phyloP scores from a whole-genome alignment of 2,888 invertebrate genomes.

The Drosophila borealis region DNA sequence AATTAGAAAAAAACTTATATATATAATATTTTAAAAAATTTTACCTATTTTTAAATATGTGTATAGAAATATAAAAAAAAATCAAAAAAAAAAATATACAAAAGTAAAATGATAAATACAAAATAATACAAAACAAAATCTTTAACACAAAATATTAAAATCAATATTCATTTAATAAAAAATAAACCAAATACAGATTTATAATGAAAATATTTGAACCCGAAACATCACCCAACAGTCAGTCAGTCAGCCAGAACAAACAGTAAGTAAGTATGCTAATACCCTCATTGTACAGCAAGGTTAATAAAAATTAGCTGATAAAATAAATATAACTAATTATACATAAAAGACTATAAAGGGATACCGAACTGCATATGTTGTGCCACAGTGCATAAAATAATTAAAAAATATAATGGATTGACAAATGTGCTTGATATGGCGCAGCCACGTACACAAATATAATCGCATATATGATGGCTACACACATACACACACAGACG shows the following conservation, averaged over 20 bases:
- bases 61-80: no score
- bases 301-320: neutral
- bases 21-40: neutral
- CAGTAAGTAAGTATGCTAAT: no score
- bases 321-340: neutral
- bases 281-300: no score
- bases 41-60: neutral
- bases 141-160: no score
- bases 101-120: neutral
- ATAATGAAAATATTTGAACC: no score
- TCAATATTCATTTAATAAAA: no score
- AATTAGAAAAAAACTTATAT: neutral
- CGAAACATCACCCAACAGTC: no score
- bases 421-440: slow-evolving; percentile 45
- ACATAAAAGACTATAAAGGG: neutral
- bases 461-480: no score
- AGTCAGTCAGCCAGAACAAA: no score
- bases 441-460: slow-evolving; percentile 8
- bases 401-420: slow-evolving; percentile 54
- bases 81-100: no score
- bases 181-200: no score
- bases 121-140: neutral
- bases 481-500: neutral
- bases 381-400: slow-evolving; percentile 46
- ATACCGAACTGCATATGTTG: neutral